Evolutionary conservation across 2,113 vertebrate genomes (phyloP).

Genomic region (Odocoileus hemionus): DNA sequence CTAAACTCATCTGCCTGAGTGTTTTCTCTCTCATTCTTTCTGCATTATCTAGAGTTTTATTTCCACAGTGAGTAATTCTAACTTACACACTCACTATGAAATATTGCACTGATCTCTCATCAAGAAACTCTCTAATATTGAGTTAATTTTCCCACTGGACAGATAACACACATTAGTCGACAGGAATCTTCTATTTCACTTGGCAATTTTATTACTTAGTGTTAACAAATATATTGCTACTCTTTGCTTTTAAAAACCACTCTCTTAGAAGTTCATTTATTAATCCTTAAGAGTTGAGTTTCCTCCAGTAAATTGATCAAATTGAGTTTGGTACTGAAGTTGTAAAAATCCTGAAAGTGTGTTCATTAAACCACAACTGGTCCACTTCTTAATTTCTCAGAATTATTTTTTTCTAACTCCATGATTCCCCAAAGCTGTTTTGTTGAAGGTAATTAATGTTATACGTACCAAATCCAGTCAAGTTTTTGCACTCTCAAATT

Average conservation of each 20-base stretch:
- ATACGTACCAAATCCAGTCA: neutral
- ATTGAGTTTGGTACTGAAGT: neutral
- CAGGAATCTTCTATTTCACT: neutral
- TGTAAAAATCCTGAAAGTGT: neutral
- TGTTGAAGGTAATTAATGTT: neutral
- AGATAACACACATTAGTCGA: neutral
- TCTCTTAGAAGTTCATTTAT: neutral
- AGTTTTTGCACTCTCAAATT: neutral
- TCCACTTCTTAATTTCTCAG: neutral
- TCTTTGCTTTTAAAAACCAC: neutral
- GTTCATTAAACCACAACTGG: neutral
- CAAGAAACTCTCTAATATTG: neutral
- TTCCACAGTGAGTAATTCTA: neutral
- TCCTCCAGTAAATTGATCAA: neutral
- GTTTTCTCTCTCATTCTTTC: neutral
- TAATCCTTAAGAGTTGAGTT: neutral
- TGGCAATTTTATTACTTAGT: neutral
- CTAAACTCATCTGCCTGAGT: neutral
- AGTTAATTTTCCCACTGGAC: neutral
- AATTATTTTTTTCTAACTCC: neutral
- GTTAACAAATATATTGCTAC: constrained; percentile 21
- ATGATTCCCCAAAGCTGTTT: neutral
- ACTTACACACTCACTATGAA: neutral
- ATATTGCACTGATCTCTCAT: neutral
- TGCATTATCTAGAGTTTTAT: neutral